Evolutionary conservation across 2,888 invertebrate genomes (phyloP).

Genomic region (Folsomia candida): DNA sequence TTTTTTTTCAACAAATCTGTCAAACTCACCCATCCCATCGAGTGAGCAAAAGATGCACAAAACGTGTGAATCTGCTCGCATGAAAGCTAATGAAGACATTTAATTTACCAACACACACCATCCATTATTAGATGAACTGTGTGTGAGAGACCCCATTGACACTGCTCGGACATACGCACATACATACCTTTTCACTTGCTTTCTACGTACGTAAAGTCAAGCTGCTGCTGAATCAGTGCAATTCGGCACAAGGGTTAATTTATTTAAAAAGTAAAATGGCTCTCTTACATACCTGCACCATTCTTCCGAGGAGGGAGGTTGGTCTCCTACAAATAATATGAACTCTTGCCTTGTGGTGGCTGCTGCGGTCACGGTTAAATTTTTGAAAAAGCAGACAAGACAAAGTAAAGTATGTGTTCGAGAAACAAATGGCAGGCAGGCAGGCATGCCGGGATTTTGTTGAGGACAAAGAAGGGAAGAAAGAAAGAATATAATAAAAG

Average conservation of each 20-base stretch:
- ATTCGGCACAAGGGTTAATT: not conserved
- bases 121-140: not conserved
- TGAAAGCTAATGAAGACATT: conserved; percentile 5
- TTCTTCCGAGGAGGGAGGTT: not conserved
- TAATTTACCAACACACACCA: not conserved
- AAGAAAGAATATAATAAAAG: not conserved
- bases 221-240: not conserved
- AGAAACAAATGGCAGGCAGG: not conserved
- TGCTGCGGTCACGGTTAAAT: conserved; percentile 5
- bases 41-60: not conserved
- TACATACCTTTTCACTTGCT: not conserved
- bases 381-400: not conserved
- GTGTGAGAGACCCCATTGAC: not conserved
- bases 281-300: not conserved
- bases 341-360: not conserved
- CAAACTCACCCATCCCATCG: not conserved
- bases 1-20: not conserved
- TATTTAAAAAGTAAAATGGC: conserved; percentile 6
- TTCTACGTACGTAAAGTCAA: not conserved
- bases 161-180: not conserved
- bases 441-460: conserved; percentile 1
- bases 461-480: not conserved
- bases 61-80: not conserved
- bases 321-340: not conserved
- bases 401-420: not conserved